Percentiles rank a stretch among this genome's conserved stretches.
These are phyloP conservation scores for Temnothorax curvispinosus DNA, from an alignment of 1,140 invertebrate species.

Conservation along the genomic window DNA sequence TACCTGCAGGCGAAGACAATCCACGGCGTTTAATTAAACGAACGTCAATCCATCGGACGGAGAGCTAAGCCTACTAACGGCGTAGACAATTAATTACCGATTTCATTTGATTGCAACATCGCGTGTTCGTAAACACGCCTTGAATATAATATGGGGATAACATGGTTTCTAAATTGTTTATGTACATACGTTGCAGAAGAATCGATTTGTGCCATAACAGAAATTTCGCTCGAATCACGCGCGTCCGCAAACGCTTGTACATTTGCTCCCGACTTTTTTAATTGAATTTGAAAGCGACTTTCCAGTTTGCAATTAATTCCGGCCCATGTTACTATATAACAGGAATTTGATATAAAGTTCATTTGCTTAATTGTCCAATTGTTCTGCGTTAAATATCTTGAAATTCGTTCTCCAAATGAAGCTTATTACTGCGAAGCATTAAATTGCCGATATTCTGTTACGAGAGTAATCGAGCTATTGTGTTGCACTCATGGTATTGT, in stretches of 20 bases:
- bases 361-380: background rate
- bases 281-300: background rate
- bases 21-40: conserved; percentile 45
- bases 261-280: background rate
- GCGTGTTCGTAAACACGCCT: background rate
- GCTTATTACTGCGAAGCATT: background rate
- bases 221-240: background rate
- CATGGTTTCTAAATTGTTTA: background rate
- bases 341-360: background rate
- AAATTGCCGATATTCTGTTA: conserved; percentile 2
- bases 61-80: background rate
- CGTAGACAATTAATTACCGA: conserved; percentile 42
- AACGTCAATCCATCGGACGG: conserved; percentile 30
- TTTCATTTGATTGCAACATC: conserved; percentile 40
- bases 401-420: conserved; percentile 11
- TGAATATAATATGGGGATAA: background rate
- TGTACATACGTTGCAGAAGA: background rate
- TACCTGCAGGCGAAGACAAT: conserved; percentile 14
- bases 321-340: background rate
- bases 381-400: conserved; percentile 9
- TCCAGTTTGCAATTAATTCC: background rate
- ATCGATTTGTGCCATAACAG: background rate
- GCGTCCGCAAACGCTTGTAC: background rate
- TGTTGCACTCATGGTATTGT: background rate
- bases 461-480: conserved; percentile 12